A percentile compares a stretch with the other conserved stretches of the same genome.
phyloP scores from a whole-genome alignment of 2,113 vertebrate genomes.

The Microcebus griseorufus region DNA sequence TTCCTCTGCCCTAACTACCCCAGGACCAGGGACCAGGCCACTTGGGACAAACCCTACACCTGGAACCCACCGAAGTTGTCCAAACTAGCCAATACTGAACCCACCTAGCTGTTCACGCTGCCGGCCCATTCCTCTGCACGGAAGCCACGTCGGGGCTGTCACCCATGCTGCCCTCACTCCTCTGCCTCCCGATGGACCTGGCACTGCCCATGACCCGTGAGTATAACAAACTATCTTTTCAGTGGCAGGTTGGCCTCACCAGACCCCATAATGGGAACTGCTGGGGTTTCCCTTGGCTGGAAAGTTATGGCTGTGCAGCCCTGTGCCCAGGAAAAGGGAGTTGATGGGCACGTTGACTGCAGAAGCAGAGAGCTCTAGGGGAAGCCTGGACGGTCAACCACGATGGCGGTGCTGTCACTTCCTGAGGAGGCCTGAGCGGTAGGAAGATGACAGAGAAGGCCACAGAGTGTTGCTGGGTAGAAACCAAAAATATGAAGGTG shows the following conservation, averaged over 20 bases:
- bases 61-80: background rate
- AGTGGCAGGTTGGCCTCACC: background rate
- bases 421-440: background rate
- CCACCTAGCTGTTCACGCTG: background rate
- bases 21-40: background rate
- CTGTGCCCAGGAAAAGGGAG: background rate
- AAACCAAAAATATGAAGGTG: background rate
- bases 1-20: background rate
- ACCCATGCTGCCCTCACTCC: fast-evolving
- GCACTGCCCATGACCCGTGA: background rate
- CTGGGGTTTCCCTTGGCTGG: background rate
- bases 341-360: background rate
- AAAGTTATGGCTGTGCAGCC: background rate
- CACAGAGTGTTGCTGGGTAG: too few species aligned
- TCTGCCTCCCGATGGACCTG: background rate
- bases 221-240: background rate
- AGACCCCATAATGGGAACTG: background rate
- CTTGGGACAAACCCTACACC: too few species aligned
- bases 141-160: background rate
- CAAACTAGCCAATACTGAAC: background rate
- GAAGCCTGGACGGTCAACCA: background rate
- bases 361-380: too few species aligned
- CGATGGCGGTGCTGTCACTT: background rate
- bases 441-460: background rate
- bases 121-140: background rate